Evolutionary conservation across 1,140 invertebrate species (phyloP).

Genomic region (Formica selysi): DNA sequence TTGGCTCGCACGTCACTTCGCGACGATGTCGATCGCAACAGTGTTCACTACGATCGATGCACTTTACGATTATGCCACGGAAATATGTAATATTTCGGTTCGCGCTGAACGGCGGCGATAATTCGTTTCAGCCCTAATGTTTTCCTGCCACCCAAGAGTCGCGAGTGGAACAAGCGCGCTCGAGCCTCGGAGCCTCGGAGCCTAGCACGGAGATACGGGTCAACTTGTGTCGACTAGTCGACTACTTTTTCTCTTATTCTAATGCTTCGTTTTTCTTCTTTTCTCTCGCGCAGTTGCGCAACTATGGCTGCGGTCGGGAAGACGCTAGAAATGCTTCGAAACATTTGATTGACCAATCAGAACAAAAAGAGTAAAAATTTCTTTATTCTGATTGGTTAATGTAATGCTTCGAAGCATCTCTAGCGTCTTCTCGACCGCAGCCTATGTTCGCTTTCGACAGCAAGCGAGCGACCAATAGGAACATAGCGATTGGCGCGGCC

Average conservation of each 20-base stretch:
- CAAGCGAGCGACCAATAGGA: not conserved
- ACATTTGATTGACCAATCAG: too few species aligned
- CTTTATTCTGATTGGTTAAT: too few species aligned
- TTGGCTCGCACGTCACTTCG: conserved; percentile 41
- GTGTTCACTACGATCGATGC: not conserved
- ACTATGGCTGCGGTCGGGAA: too few species aligned
- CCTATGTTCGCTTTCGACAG: too few species aligned
- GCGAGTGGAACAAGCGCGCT: conserved; percentile 71
- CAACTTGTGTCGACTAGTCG: conserved; percentile 61
- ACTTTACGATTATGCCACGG: conserved; percentile 27
- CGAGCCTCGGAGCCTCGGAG: conserved; percentile 48
- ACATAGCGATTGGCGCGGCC: not conserved
- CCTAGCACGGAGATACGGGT: conserved; percentile 69
- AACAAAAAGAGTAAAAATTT: too few species aligned
- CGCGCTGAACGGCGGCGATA: conserved; percentile 10
- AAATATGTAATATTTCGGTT: conserved; percentile 42
- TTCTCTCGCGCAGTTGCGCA: not conserved
- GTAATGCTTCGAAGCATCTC: too few species aligned
- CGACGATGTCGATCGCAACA: conserved; percentile 43
- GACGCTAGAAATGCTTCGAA: too few species aligned
- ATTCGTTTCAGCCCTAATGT: conserved; percentile 30
- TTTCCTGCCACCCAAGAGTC: conserved; percentile 54
- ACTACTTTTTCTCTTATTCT: conserved; percentile 39
- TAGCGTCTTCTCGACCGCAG: too few species aligned
- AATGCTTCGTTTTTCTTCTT: not conserved